These are phyloP conservation scores for Conopomorpha cramerella DNA, from an alignment of 1,140 invertebrate genomes.

Conservation along the genomic window DNA sequence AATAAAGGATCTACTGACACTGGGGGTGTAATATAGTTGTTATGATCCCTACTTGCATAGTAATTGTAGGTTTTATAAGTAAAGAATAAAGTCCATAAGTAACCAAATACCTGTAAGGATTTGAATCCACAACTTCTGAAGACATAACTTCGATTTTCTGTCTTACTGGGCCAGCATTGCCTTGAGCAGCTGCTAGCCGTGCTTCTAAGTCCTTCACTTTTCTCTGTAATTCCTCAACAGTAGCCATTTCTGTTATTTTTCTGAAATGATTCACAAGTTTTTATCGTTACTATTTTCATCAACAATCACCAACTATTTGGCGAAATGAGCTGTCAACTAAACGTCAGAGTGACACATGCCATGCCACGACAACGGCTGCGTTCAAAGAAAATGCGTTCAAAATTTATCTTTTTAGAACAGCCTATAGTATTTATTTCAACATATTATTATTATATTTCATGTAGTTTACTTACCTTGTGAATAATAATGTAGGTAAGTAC, in stretches of 20 bases:
- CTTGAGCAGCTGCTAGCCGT: constrained; percentile 52
- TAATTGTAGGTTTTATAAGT: too few relatives aligned
- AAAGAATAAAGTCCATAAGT: too few relatives aligned
- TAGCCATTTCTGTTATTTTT: too few relatives aligned
- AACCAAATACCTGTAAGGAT: constrained; percentile 99
- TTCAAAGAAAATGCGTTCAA: constrained; percentile 5
- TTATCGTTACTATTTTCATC: too few relatives aligned
- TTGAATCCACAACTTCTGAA: constrained; percentile 89
- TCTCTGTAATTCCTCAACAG: constrained; percentile 44
- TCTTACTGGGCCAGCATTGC: constrained; percentile 44
- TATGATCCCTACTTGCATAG: too few relatives aligned
- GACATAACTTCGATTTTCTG: constrained; percentile 58
- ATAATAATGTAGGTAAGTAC: too few relatives aligned
- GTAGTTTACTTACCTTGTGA: too few relatives aligned
- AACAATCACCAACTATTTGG: constrained; percentile 1
- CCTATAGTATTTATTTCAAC: too few relatives aligned
- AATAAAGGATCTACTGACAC: too few relatives aligned
- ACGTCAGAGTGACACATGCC: constrained; percentile 2
- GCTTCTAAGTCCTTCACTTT: constrained; percentile 64
- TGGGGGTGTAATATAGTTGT: too few relatives aligned
- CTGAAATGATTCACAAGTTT: background rate
- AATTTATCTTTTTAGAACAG: too few relatives aligned
- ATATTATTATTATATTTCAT: too few relatives aligned
- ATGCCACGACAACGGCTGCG: constrained; percentile 3
- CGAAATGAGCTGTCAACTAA: constrained; percentile 2